Evolutionary conservation across 2,888 invertebrate species (phyloP), one percentile per base, ranked within the genome.

Genomic region (Ichneumoninae sp.): DNA sequence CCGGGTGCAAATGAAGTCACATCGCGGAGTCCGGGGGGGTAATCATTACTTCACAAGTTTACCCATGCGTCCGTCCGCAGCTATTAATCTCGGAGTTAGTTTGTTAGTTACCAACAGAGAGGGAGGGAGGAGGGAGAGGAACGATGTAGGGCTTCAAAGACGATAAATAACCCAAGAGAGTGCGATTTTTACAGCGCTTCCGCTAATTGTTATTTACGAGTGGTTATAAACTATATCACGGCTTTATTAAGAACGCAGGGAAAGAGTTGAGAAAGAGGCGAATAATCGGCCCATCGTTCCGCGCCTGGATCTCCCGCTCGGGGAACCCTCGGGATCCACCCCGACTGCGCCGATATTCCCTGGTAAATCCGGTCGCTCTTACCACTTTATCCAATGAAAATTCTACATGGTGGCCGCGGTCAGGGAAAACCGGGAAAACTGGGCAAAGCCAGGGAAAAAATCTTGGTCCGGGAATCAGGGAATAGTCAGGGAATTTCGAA

Each of bases 161-260:
- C 88, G 90, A 90, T 89, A 89, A 89, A 89, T 89, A 89, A 88
- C 81, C 73, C 83, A 84, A 70, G 87, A 76, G 85, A 85, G 85
- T 82, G 86, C 83, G 87, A 90, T 91, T 89, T 90, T 88, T 89
- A 89, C 87, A 87, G 87, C 88, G 84, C 83, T 79, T 85, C 85
- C 86, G 89, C 90, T 92, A 92, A 92, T 91, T 91, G 90, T 92
- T 92, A 92, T 92, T 92, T 92, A 92, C 91, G 90, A 92, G 88
- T 86, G 88, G 88, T 76, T 89, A 90, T 91, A 90, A 91, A 91
- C 87, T 88, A 89, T 89, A 89, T 88, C 89, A 89, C 86, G 87
- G 87, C 89, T 91, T 91, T 90, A 92, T 91, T 90, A 90, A 90
- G 88, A 85, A 69, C 60, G 80, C 82, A 47, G 30, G 54, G 44